phyloP scores from a whole-genome alignment of 2,888 invertebrate species.

The Trisateles emortualis region DNA sequence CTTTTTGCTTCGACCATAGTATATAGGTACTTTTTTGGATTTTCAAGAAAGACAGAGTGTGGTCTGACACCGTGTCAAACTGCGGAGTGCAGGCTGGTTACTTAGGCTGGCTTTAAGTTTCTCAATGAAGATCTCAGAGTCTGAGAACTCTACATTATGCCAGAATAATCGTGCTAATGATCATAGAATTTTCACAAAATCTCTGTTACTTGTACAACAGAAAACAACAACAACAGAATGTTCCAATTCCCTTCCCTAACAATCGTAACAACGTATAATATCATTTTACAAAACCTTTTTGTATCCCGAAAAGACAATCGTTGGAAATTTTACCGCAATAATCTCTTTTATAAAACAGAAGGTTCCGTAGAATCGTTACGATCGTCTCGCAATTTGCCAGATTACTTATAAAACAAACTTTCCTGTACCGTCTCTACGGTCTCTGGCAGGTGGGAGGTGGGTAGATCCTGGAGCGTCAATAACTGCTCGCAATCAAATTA shows the following conservation, averaged over 20 bases:
- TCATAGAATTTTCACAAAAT: too few species aligned
- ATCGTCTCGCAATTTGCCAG: conserved; percentile 16
- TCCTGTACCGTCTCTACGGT: background rate
- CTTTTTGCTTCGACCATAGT: too few species aligned
- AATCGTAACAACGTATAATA: conserved; percentile 3
- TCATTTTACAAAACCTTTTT: conserved; percentile 7
- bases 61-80: too few species aligned
- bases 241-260: background rate
- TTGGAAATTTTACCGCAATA: conserved; percentile 11
- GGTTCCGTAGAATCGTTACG: conserved; percentile 3
- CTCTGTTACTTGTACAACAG: too few species aligned
- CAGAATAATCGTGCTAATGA: too few species aligned
- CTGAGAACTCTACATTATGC: too few species aligned
- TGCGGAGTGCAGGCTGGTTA: too few species aligned
- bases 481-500: conserved; percentile 40
- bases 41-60: too few species aligned
- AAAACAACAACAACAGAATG: conserved; percentile 1
- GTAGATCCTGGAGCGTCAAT: conserved; percentile 7
- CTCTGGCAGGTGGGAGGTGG: conserved; percentile 17
- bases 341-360: conserved; percentile 11
- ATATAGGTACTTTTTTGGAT: too few species aligned
- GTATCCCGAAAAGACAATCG: background rate
- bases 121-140: too few species aligned
- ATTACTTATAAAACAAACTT: conserved; percentile 43
- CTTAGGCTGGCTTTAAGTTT: too few species aligned